Percentiles rank a stretch among this genome's conserved stretches.
Conservation (phyloP, 2,797 vertebrate genomes). For the Halcyon leucocephala region DNA sequence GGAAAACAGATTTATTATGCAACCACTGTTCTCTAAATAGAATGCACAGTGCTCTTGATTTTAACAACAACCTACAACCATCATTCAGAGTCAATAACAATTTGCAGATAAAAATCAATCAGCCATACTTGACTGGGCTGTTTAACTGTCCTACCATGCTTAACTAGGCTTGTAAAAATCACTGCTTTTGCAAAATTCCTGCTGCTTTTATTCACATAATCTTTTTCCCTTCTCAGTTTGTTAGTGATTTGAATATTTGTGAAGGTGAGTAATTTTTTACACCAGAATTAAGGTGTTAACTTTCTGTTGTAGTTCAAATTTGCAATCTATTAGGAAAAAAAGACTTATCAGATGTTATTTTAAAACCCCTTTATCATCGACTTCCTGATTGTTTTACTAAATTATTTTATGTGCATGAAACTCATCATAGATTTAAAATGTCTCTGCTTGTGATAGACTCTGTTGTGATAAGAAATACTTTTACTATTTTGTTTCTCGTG, state of each 20-base stretch:
- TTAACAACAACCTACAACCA: conserved; percentile 55
- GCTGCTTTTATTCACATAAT: neutral
- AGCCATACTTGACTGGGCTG: conserved; percentile 50
- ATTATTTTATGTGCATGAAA: neutral
- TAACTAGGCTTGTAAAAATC: conserved; percentile 55
- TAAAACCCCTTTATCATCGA: neutral
- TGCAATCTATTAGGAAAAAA: neutral
- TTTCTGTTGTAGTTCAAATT: neutral
- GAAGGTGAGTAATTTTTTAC: neutral
- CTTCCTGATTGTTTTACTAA: neutral
- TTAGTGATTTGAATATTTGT: neutral
- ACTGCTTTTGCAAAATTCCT: neutral
- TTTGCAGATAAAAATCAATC: conserved; percentile 79
- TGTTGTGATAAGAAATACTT: neutral
- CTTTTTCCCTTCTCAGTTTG: neutral
- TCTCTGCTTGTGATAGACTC: neutral
- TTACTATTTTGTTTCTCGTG: neutral
- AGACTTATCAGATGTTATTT: neutral
- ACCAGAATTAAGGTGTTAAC: neutral
- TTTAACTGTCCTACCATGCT: conserved; percentile 44
- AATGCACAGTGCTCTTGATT: conserved; percentile 58
- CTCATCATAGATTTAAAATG: neutral
- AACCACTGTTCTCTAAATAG: conserved; percentile 58
- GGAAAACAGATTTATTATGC: conserved; percentile 61
- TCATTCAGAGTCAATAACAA: conserved; percentile 71